Percentiles rank a stretch among this genome's conserved stretches.
phyloP scores from a whole-genome alignment of 2,113 vertebrate genomes.

The Anguilla rostrata region DNA sequence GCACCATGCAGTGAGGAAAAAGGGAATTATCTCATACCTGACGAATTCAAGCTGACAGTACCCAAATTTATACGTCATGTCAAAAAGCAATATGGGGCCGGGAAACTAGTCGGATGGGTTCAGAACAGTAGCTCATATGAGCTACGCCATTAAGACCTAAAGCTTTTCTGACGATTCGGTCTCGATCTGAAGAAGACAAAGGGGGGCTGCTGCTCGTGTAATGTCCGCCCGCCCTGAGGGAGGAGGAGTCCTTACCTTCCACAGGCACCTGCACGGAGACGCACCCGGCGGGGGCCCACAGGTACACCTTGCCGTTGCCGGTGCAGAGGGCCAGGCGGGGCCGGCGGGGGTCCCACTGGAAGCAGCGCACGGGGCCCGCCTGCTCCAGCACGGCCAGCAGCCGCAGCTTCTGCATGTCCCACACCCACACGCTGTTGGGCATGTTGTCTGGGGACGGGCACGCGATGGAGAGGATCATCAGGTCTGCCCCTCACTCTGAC shows the following conservation, averaged over 20 bases:
- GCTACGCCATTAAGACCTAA: no score
- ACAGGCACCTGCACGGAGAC: constrained; percentile 80
- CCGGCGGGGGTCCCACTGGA: constrained; percentile 86
- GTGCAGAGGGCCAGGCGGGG: constrained; percentile 87
- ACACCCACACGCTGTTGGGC: constrained; percentile 85
- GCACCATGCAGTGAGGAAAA: no score
- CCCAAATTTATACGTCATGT: no score
- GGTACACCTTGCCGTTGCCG: constrained; percentile 75
- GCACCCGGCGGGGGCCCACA: constrained; percentile 88
- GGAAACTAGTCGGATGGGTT: no score
- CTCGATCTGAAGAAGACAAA: no score
- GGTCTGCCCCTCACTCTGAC: not conserved
- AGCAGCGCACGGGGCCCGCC: constrained; percentile 72
- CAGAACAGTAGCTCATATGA: no score
- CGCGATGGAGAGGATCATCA: constrained; percentile 16
- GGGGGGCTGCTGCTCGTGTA: no score
- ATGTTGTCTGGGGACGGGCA: constrained; percentile 75
- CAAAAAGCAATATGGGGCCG: no score
- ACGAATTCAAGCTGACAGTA: no score
- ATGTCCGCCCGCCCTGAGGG: not conserved
- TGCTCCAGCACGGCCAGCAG: constrained; percentile 84
- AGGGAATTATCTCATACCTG: no score
- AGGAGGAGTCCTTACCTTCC: constrained; percentile 74
- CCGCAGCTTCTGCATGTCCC: constrained; percentile 84
- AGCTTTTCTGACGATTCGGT: no score